These are phyloP conservation scores for Thereva unica DNA, from an alignment of 2,888 invertebrate genomes.

Conservation along the genomic window DNA sequence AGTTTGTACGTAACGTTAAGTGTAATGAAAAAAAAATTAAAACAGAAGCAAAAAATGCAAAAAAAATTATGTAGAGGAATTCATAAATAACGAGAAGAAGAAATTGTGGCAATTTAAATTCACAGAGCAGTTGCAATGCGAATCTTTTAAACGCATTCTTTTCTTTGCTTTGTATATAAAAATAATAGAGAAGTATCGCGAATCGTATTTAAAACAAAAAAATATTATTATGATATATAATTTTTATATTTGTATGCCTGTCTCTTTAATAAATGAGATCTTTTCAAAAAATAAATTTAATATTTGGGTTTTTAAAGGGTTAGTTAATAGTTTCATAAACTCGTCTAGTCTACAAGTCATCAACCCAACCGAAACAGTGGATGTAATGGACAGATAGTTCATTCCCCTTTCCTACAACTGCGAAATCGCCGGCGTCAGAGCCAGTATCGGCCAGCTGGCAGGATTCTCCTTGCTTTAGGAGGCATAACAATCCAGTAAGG, in stretches of 20 bases:
- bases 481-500: too few species aligned
- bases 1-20: neutral
- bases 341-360: too few species aligned
- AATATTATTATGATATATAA: constrained; percentile 34
- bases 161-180: constrained; percentile 29
- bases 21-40: neutral
- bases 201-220: constrained; percentile 26
- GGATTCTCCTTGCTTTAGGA: too few species aligned
- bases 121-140: constrained; percentile 26
- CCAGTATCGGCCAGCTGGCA: too few species aligned
- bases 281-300: constrained; percentile 5
- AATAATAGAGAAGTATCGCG: constrained; percentile 16
- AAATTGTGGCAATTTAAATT: constrained; percentile 8
- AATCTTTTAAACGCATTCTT: constrained; percentile 19
- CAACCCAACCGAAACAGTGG: too few species aligned
- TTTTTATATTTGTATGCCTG: constrained; percentile 43
- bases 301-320: neutral
- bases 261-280: constrained; percentile 28
- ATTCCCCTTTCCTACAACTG: too few species aligned
- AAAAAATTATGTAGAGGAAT: neutral
- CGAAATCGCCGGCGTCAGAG: too few species aligned
- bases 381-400: too few species aligned
- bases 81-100: constrained; percentile 4
- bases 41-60: neutral
- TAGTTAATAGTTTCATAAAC: neutral